A percentile compares a stretch with the other conserved stretches of the same genome.
Evolutionary conservation across 1,140 invertebrate genomes (phyloP).

Genomic region (Hetaerina americana): DNA sequence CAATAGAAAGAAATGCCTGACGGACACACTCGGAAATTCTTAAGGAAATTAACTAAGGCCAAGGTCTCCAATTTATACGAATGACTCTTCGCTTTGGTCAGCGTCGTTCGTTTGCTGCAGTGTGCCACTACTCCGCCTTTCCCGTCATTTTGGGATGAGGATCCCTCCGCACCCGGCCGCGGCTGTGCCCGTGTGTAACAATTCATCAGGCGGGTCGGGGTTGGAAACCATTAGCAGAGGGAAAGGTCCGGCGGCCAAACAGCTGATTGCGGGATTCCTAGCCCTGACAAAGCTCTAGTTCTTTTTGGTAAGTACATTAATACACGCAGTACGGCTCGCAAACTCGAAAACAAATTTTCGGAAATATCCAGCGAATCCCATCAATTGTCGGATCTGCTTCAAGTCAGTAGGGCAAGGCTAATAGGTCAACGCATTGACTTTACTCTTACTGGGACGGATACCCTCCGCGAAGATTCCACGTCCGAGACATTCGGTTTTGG

Average conservation of each 20-base stretch:
- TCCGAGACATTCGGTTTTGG: neutral
- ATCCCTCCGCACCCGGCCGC: neutral
- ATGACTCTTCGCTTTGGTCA: constrained; percentile 22
- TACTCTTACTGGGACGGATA: neutral
- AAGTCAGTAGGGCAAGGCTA: neutral
- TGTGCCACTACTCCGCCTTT: constrained; percentile 12
- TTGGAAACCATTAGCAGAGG: neutral
- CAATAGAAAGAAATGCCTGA: constrained; percentile 18
- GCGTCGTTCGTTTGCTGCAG: constrained; percentile 22
- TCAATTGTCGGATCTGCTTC: neutral
- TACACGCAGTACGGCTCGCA: neutral
- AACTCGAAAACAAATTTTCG: neutral
- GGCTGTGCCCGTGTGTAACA: neutral
- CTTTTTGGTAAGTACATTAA: neutral
- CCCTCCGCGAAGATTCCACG: neutral
- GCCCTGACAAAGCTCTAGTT: neutral
- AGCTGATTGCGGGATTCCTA: neutral
- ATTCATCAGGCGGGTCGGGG: neutral
- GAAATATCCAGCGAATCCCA: neutral
- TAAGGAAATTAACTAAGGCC: constrained; percentile 21
- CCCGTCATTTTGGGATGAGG: neutral
- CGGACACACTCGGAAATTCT: constrained; percentile 26
- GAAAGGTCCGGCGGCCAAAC: neutral
- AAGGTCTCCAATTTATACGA: constrained; percentile 27
- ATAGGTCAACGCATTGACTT: neutral